These are phyloP conservation scores for Drosophila sechellia DNA, from an alignment of 1,140 invertebrate genomes.

Conservation along the genomic window DNA sequence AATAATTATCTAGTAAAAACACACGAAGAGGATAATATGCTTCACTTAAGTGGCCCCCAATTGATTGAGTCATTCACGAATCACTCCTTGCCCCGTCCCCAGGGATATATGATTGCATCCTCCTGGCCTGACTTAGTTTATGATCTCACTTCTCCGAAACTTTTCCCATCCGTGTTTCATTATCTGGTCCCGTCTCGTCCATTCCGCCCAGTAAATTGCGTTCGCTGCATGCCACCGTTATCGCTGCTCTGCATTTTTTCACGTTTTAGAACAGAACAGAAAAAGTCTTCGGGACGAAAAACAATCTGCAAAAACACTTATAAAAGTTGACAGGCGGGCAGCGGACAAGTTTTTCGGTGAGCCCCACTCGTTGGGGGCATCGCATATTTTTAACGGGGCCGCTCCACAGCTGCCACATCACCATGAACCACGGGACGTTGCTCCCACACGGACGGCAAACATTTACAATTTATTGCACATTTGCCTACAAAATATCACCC, in stretches of 20 bases:
- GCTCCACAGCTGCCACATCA: constrained; percentile 32
- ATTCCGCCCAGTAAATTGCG: constrained; percentile 65
- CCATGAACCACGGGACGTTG: constrained; percentile 4
- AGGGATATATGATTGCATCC: not conserved
- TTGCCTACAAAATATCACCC: constrained; percentile 82
- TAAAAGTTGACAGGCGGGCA: constrained; percentile 80
- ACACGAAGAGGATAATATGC: not conserved
- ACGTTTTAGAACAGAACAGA: constrained; percentile 8
- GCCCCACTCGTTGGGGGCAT: constrained; percentile 50
- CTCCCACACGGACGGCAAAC: constrained; percentile 49
- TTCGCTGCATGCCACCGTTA: constrained; percentile 56
- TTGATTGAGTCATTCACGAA: not conserved
- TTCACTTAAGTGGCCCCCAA: not conserved
- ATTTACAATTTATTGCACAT: constrained; percentile 83
- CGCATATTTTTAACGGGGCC: constrained; percentile 57
- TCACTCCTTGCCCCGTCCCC: too few relatives aligned
- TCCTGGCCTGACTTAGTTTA: not conserved
- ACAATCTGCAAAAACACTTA: constrained; percentile 78
- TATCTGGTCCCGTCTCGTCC: not conserved
- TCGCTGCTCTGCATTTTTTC: constrained; percentile 55
- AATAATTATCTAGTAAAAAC: not conserved
- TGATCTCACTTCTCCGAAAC: not conserved
- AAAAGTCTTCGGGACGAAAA: constrained; percentile 50
- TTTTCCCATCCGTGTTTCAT: not conserved
- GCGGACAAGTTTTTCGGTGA: constrained; percentile 73